phyloP scores from a whole-genome alignment of 2,888 invertebrate species.

The Galeruca laticollis region DNA sequence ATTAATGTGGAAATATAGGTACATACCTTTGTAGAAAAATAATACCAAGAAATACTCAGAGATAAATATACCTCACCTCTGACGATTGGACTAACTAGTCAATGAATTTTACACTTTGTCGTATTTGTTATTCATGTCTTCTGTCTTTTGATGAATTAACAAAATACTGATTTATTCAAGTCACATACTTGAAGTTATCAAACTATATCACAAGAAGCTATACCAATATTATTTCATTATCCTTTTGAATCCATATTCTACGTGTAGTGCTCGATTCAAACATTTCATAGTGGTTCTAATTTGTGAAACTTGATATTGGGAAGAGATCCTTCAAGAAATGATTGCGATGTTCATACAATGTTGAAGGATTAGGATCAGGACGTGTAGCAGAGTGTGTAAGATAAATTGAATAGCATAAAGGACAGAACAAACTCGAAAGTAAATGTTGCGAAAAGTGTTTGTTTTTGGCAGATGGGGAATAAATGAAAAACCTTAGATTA shows the following conservation, averaged over 20 bases:
- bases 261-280: background rate
- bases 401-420: conserved; percentile 29
- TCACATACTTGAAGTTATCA: too few relatives aligned
- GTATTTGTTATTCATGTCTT: too few relatives aligned
- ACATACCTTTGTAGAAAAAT: too few relatives aligned
- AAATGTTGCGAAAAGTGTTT: conserved; percentile 32
- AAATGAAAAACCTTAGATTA: conserved; percentile 26
- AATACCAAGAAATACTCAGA: too few relatives aligned
- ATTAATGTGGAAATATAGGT: too few relatives aligned
- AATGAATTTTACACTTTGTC: too few relatives aligned
- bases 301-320: background rate
- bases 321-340: background rate
- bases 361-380: conserved; percentile 13
- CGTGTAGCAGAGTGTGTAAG: conserved; percentile 11
- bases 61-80: too few relatives aligned
- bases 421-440: conserved; percentile 22
- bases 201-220: too few relatives aligned
- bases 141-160: too few relatives aligned
- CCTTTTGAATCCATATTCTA: background rate
- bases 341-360: background rate
- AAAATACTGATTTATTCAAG: too few relatives aligned
- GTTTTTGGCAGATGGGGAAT: conserved; percentile 32
- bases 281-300: background rate
- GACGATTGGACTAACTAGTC: too few relatives aligned
- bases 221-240: too few relatives aligned